Conservation (phyloP, 2,888 invertebrate genomes). For the Polyommatus icarus region DNA sequence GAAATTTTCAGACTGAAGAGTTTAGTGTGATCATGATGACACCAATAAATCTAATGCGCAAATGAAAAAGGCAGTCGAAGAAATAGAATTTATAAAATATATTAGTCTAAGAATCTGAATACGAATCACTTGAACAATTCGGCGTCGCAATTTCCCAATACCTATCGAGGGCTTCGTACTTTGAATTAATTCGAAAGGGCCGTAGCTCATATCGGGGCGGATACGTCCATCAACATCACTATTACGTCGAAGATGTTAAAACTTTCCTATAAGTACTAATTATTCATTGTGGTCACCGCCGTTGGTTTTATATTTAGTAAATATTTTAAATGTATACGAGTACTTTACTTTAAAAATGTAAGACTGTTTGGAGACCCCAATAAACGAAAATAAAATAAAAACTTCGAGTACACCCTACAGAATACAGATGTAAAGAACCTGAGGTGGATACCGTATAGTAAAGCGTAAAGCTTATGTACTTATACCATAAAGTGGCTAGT, state of each 20-base stretch:
- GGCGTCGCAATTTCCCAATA: background rate
- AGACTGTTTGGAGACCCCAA: too few relatives aligned
- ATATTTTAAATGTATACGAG: too few relatives aligned
- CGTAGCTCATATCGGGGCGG: background rate
- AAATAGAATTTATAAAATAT: background rate
- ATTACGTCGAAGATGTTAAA: background rate
- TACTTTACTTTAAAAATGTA: too few relatives aligned
- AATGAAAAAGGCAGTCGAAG: background rate
- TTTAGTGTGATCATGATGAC: background rate
- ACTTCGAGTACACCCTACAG: too few relatives aligned
- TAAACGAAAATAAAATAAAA: too few relatives aligned
- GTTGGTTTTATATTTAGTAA: too few relatives aligned
- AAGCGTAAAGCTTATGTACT: too few relatives aligned
- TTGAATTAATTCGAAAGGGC: background rate
- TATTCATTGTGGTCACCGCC: too few relatives aligned
- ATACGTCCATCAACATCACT: background rate
- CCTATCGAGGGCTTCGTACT: background rate
- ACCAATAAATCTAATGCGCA: background rate
- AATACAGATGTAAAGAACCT: too few relatives aligned
- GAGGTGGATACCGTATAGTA: too few relatives aligned
- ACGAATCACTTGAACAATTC: background rate
- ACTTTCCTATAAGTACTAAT: too few relatives aligned
- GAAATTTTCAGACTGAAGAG: background rate
- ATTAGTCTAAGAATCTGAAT: background rate
- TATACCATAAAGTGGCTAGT: too few relatives aligned